Conservation (phyloP, 2,113 vertebrate species). For the Murina feae region DNA sequence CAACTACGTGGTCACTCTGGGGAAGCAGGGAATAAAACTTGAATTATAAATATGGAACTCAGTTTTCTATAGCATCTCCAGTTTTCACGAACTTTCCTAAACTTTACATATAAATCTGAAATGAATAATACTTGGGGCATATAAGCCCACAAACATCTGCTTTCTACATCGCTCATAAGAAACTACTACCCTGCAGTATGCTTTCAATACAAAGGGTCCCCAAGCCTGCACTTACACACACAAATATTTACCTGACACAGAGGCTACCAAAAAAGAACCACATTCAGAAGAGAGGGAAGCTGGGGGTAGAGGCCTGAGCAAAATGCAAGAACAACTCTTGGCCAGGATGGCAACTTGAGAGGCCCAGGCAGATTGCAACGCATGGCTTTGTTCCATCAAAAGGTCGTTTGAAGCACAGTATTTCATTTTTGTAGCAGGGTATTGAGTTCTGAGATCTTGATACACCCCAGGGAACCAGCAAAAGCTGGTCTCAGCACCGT, state of each 20-base stretch:
- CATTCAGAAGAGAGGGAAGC: not conserved
- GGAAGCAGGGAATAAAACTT: constrained; percentile 19
- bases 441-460: constrained; percentile 67
- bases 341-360: constrained; percentile 67
- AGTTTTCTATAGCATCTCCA: not conserved
- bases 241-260: constrained; percentile 47
- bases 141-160: constrained; percentile 50
- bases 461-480: constrained; percentile 63
- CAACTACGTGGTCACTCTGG: not conserved
- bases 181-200: not conserved
- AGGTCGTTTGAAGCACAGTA: constrained; percentile 64
- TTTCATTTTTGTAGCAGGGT: constrained; percentile 69
- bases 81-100: constrained; percentile 1
- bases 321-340: not conserved
- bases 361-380: not conserved
- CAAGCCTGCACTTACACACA: constrained; percentile 56
- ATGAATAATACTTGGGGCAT: constrained; percentile 25
- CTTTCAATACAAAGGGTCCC: constrained; percentile 9
- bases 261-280: constrained; percentile 54
- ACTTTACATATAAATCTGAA: constrained; percentile 37
- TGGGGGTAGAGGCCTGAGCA: not conserved
- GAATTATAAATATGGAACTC: not conserved
- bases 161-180: constrained; percentile 50
- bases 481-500: constrained; percentile 55
- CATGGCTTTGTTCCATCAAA: constrained; percentile 63